A percentile compares a stretch with the other conserved stretches of the same genome.
Conservation (phyloP, 2,113 vertebrate genomes). For the Chloebia gouldiae region DNA sequence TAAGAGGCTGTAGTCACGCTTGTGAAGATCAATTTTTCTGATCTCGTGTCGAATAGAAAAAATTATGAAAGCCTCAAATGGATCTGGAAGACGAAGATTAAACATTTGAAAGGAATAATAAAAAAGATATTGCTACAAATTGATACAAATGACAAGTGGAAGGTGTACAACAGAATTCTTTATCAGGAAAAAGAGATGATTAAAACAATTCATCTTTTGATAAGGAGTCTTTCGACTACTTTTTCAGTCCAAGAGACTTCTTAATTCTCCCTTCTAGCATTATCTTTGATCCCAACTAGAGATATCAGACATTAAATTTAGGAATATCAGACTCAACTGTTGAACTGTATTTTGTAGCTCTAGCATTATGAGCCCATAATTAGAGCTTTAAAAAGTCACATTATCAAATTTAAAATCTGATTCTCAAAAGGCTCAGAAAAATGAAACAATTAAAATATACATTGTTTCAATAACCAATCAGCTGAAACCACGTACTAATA, state of each 20-base stretch:
- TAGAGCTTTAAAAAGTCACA: background rate
- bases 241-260: background rate
- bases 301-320: background rate
- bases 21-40: slow-evolving; percentile 96
- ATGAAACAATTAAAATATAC: background rate
- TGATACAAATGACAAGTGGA: background rate
- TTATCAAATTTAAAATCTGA: background rate
- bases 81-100: slow-evolving; percentile 80
- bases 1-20: slow-evolving; percentile 93
- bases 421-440: background rate
- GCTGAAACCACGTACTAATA: background rate
- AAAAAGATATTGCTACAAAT: background rate
- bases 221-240: background rate
- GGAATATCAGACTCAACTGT: background rate
- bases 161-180: background rate
- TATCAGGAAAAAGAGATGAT: background rate
- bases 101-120: slow-evolving; percentile 3
- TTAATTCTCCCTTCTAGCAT: background rate
- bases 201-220: slow-evolving; percentile 3
- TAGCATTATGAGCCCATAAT: background rate
- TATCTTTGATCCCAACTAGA: background rate
- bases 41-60: slow-evolving; percentile 99
- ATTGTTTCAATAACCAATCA: background rate
- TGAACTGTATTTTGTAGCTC: background rate
- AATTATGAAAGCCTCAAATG: slow-evolving; percentile 98